phyloP scores from a whole-genome alignment of 1,140 invertebrate genomes.

The Ceratina australensis region DNA sequence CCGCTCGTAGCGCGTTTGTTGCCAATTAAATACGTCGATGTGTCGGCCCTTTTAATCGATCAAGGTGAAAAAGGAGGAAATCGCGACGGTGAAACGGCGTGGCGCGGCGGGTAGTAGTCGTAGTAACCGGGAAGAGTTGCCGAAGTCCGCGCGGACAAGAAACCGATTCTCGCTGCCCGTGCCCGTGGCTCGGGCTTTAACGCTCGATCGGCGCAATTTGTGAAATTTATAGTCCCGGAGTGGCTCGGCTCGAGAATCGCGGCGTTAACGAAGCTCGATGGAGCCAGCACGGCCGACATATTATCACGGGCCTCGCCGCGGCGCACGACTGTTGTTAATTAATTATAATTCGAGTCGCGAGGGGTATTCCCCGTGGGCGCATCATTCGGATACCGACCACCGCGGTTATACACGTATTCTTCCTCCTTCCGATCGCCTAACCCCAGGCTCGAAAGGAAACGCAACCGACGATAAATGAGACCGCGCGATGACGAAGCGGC shows the following conservation, averaged over 20 bases:
- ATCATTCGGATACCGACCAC: background rate
- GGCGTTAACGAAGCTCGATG: conserved; percentile 61
- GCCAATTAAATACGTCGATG: conserved; percentile 49
- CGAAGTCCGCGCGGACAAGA: conserved; percentile 29
- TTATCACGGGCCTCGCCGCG: conserved; percentile 17
- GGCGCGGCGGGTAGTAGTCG: background rate
- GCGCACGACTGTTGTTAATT: conserved; percentile 51
- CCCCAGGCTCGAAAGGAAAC: background rate
- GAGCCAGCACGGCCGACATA: conserved; percentile 20
- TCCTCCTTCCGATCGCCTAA: conserved; percentile 15
- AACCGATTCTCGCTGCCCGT: conserved; percentile 19
- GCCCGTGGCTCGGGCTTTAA: conserved; percentile 47
- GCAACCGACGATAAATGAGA: conserved; percentile 58
- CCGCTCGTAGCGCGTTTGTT: conserved; percentile 17
- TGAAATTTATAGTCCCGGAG: conserved; percentile 61
- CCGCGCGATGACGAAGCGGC: conserved; percentile 59
- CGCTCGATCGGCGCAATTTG: conserved; percentile 63
- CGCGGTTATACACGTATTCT: background rate
- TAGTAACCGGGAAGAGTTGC: background rate
- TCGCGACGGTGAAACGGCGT: conserved; percentile 24
- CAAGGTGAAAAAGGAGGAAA: conserved; percentile 14
- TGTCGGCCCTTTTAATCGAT: conserved; percentile 43
- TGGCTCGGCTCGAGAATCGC: conserved; percentile 20
- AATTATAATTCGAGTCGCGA: conserved; percentile 51
- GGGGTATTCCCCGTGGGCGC: background rate